Evolutionary conservation across 2,113 vertebrate genomes (phyloP), one percentile per base, ranked within the genome.

Genomic region (Pardalotus punctatus): DNA sequence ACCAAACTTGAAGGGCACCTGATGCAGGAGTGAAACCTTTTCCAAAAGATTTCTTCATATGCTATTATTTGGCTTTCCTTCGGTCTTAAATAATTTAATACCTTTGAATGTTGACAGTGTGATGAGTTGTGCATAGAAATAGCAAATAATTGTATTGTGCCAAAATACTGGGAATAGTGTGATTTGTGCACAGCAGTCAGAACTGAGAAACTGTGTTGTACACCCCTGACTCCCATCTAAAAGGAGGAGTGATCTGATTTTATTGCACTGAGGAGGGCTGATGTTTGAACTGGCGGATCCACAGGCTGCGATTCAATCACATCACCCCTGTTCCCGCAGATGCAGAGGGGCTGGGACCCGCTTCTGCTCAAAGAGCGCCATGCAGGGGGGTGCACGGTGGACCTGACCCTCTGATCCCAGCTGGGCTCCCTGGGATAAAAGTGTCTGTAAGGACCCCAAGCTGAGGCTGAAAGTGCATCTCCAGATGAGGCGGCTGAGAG

Each of bases 241-340:
- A 43, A 66, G 27, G 78, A 48, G 13, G 35, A 58, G 16, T 0
- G 0, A 8, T 62, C 38, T 10, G 27, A 21, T 82, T 84, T n/a
- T 53, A 36, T 27, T 51, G 36, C 4, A 1, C 5, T 17, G 9
- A n/a, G 5, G 0, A 54, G 43, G 36, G 73, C 64, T 82, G 84
- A 27, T 1, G 1, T 38, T 47, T 24, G 43, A 56, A 4, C 21
- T 48, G 60, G n/a, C 56, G 56, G 66, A 35, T 51, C 53, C 10
- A 3, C 60, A 67, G 57, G 47, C 61, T 48, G 12, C 1, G 0
- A 29, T 23, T 40, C 61, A 53, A 6, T 45, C 42, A 5, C 42
- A 35, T 12, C 0, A 0, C 1, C 19, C 16, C 6, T 10, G 3
- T 10, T 78, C 4, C 7, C 45, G 33, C 6, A 2, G 19, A 2